Conservation (phyloP, 2,888 invertebrate species). For the Perizoma affinitatum region DNA sequence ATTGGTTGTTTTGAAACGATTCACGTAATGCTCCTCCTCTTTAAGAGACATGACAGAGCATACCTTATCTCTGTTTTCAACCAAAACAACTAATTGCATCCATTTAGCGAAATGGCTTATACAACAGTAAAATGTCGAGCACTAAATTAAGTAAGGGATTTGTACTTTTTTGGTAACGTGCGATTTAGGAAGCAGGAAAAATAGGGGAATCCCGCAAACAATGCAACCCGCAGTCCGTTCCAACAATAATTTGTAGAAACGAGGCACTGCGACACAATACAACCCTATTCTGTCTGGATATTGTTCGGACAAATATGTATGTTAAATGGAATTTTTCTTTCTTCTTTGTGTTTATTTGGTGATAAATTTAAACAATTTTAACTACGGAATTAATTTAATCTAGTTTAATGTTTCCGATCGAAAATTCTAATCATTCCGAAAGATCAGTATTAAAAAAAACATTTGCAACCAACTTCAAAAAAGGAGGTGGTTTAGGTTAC, state of each 20-base stretch:
- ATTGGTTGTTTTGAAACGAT: no score
- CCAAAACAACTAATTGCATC: conserved; percentile 24
- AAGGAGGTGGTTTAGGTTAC: no score
- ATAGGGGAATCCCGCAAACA: conserved; percentile 48
- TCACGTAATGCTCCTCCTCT: no score
- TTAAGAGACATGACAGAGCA: no score
- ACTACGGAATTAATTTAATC: no score
- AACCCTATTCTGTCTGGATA: conserved; percentile 46
- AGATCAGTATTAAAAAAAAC: no score
- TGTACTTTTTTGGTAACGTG: conserved; percentile 45
- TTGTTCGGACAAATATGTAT: conserved; percentile 15
- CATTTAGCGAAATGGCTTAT: conserved; percentile 33
- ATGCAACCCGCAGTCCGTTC: conserved; percentile 46
- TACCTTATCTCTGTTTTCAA: not conserved
- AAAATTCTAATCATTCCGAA: no score
- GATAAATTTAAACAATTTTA: no score
- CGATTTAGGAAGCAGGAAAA: conserved; percentile 51
- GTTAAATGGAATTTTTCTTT: conserved; percentile 3
- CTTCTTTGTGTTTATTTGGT: not conserved
- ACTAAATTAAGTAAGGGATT: conserved; percentile 46
- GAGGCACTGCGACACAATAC: conserved; percentile 44
- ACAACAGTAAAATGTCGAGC: conserved; percentile 35
- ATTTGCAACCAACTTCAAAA: no score
- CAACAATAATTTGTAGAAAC: conserved; percentile 57
- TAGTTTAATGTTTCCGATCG: no score